These are phyloP conservation scores for Phalacrocorax pelagicus DNA, from an alignment of 2,113 vertebrate genomes.

Conservation along the genomic window DNA sequence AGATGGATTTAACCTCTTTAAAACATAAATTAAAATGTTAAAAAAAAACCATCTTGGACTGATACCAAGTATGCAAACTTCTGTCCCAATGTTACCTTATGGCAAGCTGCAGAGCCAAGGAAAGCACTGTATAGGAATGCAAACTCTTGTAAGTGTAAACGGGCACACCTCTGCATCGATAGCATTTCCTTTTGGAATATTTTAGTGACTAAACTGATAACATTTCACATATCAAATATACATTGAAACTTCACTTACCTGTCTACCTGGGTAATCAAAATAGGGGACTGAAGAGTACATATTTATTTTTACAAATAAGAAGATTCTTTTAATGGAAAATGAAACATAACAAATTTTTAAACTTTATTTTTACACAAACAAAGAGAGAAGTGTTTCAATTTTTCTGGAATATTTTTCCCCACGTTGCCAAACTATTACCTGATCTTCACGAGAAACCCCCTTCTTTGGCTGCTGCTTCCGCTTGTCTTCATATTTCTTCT, in stretches of 20 bases:
- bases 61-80: neutral
- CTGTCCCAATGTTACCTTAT: neutral
- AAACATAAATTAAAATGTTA: neutral
- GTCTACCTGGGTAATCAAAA: neutral
- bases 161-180: neutral
- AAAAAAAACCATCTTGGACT: neutral
- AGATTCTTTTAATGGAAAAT: neutral
- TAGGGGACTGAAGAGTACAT: neutral
- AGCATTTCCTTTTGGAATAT: neutral
- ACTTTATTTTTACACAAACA: neutral
- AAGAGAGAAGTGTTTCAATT: neutral
- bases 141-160: neutral
- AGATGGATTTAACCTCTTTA: neutral
- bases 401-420: neutral
- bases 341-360: neutral
- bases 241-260: neutral
- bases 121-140: neutral
- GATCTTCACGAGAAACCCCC: slow-evolving; percentile 81
- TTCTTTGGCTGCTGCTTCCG: slow-evolving; percentile 84
- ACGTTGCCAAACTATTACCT: slow-evolving; percentile 71
- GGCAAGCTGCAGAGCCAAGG: neutral
- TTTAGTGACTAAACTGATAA: neutral
- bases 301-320: neutral
- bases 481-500: slow-evolving; percentile 89
- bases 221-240: neutral